phyloP scores from a whole-genome alignment of 2,797 vertebrate species.

The Cheirogaleus major region DNA sequence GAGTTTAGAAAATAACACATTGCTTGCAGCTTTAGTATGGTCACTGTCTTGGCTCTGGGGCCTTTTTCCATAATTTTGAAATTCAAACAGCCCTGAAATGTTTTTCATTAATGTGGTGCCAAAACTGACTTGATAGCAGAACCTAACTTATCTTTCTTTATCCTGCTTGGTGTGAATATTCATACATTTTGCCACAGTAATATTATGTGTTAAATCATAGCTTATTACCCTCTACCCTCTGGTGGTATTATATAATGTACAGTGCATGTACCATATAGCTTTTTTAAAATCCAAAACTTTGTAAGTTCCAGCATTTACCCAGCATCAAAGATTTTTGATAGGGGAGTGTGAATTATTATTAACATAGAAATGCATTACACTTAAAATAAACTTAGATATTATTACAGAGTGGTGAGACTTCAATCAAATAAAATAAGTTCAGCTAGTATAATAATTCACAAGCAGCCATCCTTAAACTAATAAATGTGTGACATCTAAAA shows the following conservation, averaged over 20 bases:
- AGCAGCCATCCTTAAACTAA: neutral
- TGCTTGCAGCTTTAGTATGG: neutral
- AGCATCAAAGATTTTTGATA: neutral
- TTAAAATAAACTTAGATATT: constrained; percentile 10
- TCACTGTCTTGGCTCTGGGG: neutral
- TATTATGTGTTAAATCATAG: neutral
- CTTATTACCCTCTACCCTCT: neutral
- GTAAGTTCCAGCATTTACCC: neutral
- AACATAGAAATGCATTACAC: neutral
- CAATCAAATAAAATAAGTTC: neutral
- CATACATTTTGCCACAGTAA: neutral
- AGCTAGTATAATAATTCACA: neutral
- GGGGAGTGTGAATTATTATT: neutral
- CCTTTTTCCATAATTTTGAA: neutral
- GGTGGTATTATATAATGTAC: neutral
- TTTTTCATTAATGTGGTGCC: neutral
- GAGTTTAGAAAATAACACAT: neutral
- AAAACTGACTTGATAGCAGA: constrained; percentile 2
- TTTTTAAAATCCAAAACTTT: constrained; percentile 21
- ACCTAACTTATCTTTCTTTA: neutral
- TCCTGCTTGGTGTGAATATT: neutral
- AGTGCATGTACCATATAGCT: neutral
- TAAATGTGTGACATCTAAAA: neutral
- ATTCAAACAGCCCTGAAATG: neutral
- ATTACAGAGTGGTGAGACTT: neutral